Conservation (phyloP, 2,113 vertebrate genomes). For the Corythornis vintsioides region DNA sequence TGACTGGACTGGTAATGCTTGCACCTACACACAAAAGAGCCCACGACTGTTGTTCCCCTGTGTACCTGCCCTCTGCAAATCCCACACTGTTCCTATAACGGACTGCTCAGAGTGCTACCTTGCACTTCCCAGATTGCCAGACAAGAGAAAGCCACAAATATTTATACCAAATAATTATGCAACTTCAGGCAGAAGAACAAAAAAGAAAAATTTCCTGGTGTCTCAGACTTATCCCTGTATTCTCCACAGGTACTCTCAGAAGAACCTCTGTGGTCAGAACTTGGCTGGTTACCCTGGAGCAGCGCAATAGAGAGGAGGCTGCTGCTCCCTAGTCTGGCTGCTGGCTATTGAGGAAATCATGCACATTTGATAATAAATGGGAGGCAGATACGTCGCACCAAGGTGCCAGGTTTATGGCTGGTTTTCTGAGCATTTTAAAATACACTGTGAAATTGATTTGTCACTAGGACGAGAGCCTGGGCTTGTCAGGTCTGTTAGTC, state of each 20-base stretch:
- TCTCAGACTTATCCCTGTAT: not conserved
- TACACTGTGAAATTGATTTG: constrained; percentile 11
- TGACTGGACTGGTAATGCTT: not conserved
- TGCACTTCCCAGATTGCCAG: not conserved
- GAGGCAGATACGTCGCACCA: not conserved
- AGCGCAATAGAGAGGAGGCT: not conserved
- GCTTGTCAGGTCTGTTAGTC: constrained; percentile 9
- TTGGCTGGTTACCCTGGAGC: not conserved
- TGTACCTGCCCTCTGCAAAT: not conserved
- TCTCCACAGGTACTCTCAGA: not conserved
- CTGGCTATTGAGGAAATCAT: not conserved
- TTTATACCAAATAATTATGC: not conserved
- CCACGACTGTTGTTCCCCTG: not conserved
- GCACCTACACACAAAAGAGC: not conserved
- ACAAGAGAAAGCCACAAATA: not conserved
- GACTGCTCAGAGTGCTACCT: not conserved
- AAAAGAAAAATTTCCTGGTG: not conserved
- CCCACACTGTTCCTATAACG: constrained; percentile 13
- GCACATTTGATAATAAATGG: not conserved
- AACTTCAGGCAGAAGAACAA: not conserved
- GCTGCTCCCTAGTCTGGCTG: not conserved
- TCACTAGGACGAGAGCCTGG: not conserved
- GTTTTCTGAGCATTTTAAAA: constrained; percentile 25
- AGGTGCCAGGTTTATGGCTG: not conserved
- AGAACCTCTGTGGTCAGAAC: not conserved